Evolutionary conservation across 2,888 invertebrate genomes (phyloP), one percentile per base, ranked within the genome.

Genomic region (Rhamnusium bicolor): DNA sequence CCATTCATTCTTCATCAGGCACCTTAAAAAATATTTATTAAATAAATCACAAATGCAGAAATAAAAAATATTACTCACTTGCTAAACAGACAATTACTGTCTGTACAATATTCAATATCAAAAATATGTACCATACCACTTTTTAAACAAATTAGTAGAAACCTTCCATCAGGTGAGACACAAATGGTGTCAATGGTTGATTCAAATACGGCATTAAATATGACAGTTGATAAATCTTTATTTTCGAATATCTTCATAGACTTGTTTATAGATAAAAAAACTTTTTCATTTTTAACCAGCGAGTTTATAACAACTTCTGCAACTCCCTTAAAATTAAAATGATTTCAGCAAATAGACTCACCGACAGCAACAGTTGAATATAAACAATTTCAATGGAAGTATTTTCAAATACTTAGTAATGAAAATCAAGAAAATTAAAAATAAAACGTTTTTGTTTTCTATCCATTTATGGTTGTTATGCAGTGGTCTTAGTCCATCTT

Each of bases 201-300:
- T 10, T 79, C 73, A 69, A 78, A 76, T 46, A 40, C 46, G 2
- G 40, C 71, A 47, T 78, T 71, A 67, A 78, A 79, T 53, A 76
- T 47, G 1, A 80, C 19, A 12, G 62, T 47, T 19, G 73, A 69
- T 47, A 72, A 76, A 27, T 72, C 58, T 49, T 53, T 73, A 68
- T 78, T 76, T 62, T 73, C 51, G 54, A 80, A 79, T 58, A 81
- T 73, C 51, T 69, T 76, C 46, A 82, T 69, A 4, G 71, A 62
- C 14, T 73, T 73, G 19, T 79, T 62, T 27, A 76, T 56, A 46
- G 70, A 71, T 24, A 76, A 73, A 61, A 74, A 79, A 16, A 80
- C 29, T 12, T 58, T 67, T 60, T 72, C 75, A 29, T 76, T 69
- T 54, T 72, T 63, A 7, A 74, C 68, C 12, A 72, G 18, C 4